A percentile compares a stretch with the other conserved stretches of the same genome.
These are phyloP conservation scores for Eupithecia pulchellata DNA, from an alignment of 2,888 invertebrate genomes.

Conservation along the genomic window DNA sequence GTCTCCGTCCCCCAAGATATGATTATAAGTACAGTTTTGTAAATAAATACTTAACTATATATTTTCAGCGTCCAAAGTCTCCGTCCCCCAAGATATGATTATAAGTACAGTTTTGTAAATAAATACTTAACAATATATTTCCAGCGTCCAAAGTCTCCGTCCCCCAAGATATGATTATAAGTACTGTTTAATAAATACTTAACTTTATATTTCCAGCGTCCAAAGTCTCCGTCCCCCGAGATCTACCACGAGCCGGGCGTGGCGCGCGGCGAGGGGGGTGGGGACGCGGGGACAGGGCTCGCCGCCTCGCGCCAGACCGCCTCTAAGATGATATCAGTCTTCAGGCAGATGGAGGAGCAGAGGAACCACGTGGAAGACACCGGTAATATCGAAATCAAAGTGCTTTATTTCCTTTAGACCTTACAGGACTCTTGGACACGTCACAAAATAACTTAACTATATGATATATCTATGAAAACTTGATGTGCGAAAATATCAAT, in stretches of 20 bases:
- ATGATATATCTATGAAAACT: too few species aligned
- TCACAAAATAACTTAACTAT: too few species aligned
- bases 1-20: neutral
- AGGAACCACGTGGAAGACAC: slow-evolving; percentile 63
- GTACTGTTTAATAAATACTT: neutral
- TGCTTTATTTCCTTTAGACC: too few species aligned
- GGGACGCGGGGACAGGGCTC: slow-evolving; percentile 68
- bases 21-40: too few species aligned
- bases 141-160: neutral
- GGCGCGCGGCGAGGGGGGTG: slow-evolving; percentile 85
- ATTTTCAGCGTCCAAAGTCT: neutral
- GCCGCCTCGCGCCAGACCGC: slow-evolving; percentile 89
- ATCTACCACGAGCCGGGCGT: slow-evolving; percentile 90
- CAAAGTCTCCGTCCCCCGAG: slow-evolving; percentile 89
- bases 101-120: too few species aligned
- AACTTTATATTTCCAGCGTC: slow-evolving; percentile 54
- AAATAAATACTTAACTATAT: too few species aligned
- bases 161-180: too few species aligned
- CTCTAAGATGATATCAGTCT: slow-evolving; percentile 94
- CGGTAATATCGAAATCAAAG: slow-evolving; percentile 59
- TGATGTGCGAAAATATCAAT: too few species aligned
- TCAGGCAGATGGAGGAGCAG: slow-evolving; percentile 94
- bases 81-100: neutral
- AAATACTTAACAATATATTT: too few species aligned
- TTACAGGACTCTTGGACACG: too few species aligned